phyloP scores from a whole-genome alignment of 2,113 vertebrate species.

The Platycercus adscitus region DNA sequence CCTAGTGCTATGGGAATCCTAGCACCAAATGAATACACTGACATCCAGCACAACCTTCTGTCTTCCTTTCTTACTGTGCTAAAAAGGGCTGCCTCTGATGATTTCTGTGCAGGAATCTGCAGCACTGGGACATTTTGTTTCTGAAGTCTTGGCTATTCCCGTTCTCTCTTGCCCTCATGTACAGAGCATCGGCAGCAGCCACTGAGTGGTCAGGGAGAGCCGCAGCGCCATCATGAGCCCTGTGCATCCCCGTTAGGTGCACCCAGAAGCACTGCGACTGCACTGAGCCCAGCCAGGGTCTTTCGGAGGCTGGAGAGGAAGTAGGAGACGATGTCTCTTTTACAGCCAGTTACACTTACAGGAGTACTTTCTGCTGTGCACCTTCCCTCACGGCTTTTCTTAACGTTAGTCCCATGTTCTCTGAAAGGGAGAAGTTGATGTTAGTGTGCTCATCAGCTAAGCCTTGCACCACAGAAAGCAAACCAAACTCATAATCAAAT shows the following conservation, averaged over 20 bases:
- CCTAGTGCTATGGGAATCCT: constrained; percentile 10
- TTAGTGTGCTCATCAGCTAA: neutral
- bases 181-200: neutral
- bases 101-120: neutral
- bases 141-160: neutral
- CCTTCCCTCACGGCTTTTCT: constrained; percentile 34
- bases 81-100: neutral
- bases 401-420: neutral
- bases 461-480: neutral
- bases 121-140: neutral
- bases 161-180: neutral
- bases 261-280: accelerated
- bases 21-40: neutral
- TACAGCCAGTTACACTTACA: neutral
- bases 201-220: neutral
- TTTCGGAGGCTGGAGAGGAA: neutral
- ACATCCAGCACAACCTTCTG: neutral
- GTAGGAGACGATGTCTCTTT: neutral
- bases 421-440: neutral
- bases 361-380: constrained; percentile 9
- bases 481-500: neutral
- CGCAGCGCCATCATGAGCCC: neutral
- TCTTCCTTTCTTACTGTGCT: neutral
- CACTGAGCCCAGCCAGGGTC: neutral
- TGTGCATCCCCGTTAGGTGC: accelerated